phyloP scores from a whole-genome alignment of 2,888 invertebrate genomes.

The Deilephila elpenor region DNA sequence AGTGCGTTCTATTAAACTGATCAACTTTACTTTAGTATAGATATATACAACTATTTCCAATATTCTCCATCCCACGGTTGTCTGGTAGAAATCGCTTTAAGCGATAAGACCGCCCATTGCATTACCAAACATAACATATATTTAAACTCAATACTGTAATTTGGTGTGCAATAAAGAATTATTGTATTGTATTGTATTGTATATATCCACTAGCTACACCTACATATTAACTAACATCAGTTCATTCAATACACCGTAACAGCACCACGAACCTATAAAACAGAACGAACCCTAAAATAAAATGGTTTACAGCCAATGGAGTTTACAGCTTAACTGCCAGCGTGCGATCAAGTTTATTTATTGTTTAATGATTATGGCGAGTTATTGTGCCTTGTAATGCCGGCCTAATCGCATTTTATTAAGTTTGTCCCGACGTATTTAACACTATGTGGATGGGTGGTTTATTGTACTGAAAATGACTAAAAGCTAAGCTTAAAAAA shows the following conservation, averaged over 20 bases:
- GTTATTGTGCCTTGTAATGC: constrained; percentile 46
- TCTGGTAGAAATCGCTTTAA: too few species aligned
- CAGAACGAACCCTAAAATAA: constrained; percentile 22
- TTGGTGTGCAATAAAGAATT: too few species aligned
- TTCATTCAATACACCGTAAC: not conserved
- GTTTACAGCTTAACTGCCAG: constrained; percentile 45
- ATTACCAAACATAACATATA: too few species aligned
- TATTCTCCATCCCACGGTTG: too few species aligned
- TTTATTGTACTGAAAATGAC: not conserved
- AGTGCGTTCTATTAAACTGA: too few species aligned
- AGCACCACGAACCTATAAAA: constrained; percentile 11
- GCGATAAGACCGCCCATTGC: too few species aligned
- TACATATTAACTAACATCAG: not conserved
- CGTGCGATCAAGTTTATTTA: constrained; percentile 59
- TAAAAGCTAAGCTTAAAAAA: too few species aligned
- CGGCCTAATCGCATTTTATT: constrained; percentile 52
- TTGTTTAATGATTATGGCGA: constrained; percentile 54
- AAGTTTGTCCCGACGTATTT: not conserved
- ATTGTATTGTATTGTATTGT: too few species aligned
- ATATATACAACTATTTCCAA: too few species aligned
- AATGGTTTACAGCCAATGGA: constrained; percentile 35
- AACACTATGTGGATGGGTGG: not conserved
- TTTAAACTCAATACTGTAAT: too few species aligned
- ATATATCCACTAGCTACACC: too few species aligned
- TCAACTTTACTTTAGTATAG: too few species aligned